Percentiles rank a stretch among this genome's conserved stretches.
Conservation (phyloP, 92 coral and sea anemone species). For the Paramuricea clavata region DNA sequence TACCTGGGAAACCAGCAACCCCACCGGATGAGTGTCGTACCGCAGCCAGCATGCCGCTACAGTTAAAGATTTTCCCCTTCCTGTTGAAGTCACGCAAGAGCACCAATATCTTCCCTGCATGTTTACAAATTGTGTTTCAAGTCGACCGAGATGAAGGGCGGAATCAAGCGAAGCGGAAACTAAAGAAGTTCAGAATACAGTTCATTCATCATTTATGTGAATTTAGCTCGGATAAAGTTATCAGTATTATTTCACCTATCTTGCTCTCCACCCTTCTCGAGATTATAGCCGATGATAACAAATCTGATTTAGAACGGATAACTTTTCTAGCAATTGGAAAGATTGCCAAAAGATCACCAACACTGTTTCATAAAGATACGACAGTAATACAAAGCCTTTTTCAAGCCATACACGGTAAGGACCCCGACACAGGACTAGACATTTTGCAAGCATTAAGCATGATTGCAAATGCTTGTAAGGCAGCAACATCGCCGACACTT, state of each 20-base stretch:
- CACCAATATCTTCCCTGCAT: constrained; percentile 91
- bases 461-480: constrained; percentile 91
- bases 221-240: constrained; percentile 94
- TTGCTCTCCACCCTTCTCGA: constrained; percentile 88
- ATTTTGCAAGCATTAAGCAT: constrained; percentile 94
- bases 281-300: constrained; percentile 80
- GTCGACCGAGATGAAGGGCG: background rate
- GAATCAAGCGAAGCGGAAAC: constrained; percentile 70
- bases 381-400: constrained; percentile 91
- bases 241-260: constrained; percentile 80
- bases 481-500: constrained; percentile 74
- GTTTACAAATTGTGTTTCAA: constrained; percentile 78
- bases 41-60: constrained; percentile 83
- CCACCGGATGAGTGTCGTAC: constrained; percentile 73
- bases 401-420: constrained; percentile 85
- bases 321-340: constrained; percentile 93
- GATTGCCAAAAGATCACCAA: constrained; percentile 87
- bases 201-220: constrained; percentile 94
- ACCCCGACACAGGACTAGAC: constrained; percentile 84
- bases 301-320: constrained; percentile 84
- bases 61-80: constrained; percentile 88
- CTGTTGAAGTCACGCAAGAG: constrained; percentile 89
- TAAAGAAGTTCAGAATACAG: constrained; percentile 87
- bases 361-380: constrained; percentile 79
- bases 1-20: constrained; percentile 68